Evolutionary conservation across 2,888 invertebrate genomes (phyloP).

Genomic region (Phortica magna): DNA sequence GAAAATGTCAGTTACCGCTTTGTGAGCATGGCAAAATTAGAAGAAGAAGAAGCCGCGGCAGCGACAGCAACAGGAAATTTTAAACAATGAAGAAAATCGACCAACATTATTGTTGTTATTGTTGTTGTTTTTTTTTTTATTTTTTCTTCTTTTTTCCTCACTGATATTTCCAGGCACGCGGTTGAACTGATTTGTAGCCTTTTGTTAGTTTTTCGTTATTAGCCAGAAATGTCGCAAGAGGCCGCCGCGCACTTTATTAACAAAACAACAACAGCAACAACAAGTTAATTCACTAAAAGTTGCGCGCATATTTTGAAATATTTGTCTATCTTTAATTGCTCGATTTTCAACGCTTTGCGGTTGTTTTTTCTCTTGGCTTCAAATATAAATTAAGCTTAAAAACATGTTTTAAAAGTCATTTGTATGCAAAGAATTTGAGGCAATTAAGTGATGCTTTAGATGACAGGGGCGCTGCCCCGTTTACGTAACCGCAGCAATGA

Average conservation of each 20-base stretch:
- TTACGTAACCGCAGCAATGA: too few relatives aligned
- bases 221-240: constrained; percentile 17
- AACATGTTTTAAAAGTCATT: not conserved
- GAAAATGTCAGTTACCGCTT: constrained; percentile 31
- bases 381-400: not conserved
- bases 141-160: constrained; percentile 4
- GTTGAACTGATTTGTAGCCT: constrained; percentile 6
- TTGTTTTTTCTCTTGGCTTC: not conserved
- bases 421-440: not conserved
- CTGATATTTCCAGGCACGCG: constrained; percentile 11
- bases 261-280: not conserved
- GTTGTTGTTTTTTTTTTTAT: not conserved
- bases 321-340: too few relatives aligned
- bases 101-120: not conserved
- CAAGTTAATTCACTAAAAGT: not conserved
- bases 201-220: constrained; percentile 4
- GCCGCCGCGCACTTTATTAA: constrained; percentile 21
- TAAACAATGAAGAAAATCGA: constrained; percentile 20
- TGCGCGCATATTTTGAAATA: too few relatives aligned
- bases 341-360: too few relatives aligned
- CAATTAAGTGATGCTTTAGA: not conserved
- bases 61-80: not conserved
- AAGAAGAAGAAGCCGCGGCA: not conserved
- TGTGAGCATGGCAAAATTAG: constrained; percentile 9
- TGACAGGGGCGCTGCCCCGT: not conserved